A percentile compares a stretch with the other conserved stretches of the same genome.
Evolutionary conservation across 1,140 invertebrate species (phyloP).

Genomic region (Pantala flavescens): DNA sequence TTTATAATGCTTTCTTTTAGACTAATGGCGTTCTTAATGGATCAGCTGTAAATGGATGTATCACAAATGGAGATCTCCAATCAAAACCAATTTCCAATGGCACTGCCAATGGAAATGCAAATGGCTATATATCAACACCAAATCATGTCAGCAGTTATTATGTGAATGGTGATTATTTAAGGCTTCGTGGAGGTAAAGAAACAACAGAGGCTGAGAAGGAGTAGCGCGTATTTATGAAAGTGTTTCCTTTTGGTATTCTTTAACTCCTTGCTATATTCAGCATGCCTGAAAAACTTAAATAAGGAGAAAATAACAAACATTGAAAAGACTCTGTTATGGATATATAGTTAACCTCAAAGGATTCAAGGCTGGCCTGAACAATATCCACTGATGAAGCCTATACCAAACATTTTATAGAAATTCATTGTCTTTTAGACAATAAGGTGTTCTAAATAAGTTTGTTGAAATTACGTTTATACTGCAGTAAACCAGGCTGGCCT

Average conservation of each 20-base stretch:
- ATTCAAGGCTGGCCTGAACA: neutral
- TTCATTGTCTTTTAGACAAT: neutral
- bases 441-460: neutral
- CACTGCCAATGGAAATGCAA: neutral
- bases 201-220: neutral
- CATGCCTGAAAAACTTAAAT: neutral
- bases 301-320: neutral
- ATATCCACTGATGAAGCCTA: neutral
- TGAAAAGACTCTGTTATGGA: neutral
- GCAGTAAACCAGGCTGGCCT: neutral
- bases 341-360: neutral
- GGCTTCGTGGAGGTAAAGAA: conserved; percentile 1
- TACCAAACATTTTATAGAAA: conserved; percentile 1
- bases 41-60: neutral
- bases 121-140: neutral
- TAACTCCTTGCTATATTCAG: neutral
- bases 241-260: neutral
- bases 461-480: neutral
- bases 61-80: neutral
- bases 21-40: neutral
- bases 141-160: neutral
- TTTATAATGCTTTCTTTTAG: neutral
- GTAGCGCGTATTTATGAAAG: neutral
- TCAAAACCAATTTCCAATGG: neutral
- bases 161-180: neutral